Evolutionary conservation across 2,888 invertebrate genomes (phyloP).

Genomic region (Xestia rhomboidea): DNA sequence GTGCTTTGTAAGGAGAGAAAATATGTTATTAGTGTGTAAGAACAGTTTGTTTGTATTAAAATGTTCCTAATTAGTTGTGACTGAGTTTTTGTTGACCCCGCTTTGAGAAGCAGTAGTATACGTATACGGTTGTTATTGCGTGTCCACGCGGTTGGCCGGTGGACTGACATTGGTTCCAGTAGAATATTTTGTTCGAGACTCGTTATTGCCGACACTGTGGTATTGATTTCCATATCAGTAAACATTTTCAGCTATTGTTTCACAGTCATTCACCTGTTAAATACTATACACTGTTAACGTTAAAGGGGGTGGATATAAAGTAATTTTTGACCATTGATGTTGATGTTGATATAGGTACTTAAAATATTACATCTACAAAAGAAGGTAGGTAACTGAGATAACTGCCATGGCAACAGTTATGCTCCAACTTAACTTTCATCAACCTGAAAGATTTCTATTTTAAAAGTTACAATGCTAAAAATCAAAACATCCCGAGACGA

Average conservation of each 20-base stretch:
- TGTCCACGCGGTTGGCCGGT: constrained; percentile 58
- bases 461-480: not conserved
- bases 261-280: constrained; percentile 16
- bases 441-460: not conserved
- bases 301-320: not conserved
- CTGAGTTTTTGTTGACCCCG: constrained; percentile 76
- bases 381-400: not conserved
- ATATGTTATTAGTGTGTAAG: constrained; percentile 79
- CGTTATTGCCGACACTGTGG: constrained; percentile 18
- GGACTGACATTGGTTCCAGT: constrained; percentile 63
- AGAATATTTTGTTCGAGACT: constrained; percentile 32
- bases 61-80: constrained; percentile 87
- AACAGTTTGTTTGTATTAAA: constrained; percentile 83
- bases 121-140: constrained; percentile 72
- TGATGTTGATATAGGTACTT: not conserved
- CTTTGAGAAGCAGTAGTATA: constrained; percentile 72
- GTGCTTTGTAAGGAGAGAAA: constrained; percentile 83
- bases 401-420: not conserved
- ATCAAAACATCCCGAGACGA: not conserved
- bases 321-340: not conserved
- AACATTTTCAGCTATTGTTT: constrained; percentile 25
- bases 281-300: not conserved
- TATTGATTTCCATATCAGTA: constrained; percentile 47
- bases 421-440: not conserved
- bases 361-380: not conserved